These are phyloP conservation scores for Schizopygopsis malacanthus DNA, from an alignment of 2,797 vertebrate species.

Conservation along the genomic window DNA sequence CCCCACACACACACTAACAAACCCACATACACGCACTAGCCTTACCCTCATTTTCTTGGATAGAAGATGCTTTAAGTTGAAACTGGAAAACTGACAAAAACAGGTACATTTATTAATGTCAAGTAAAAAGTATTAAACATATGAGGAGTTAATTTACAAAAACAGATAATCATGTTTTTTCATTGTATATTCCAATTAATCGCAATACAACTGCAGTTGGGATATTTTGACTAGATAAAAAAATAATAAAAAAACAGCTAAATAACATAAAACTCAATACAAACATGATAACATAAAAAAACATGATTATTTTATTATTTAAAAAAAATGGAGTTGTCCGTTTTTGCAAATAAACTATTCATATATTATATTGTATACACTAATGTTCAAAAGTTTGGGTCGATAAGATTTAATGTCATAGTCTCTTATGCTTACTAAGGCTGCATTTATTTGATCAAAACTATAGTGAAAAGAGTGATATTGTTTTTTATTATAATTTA, in stretches of 20 bases:
- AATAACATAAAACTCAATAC: too few species aligned
- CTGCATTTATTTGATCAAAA: not conserved
- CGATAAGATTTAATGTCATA: not conserved
- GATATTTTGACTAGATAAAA: too few species aligned
- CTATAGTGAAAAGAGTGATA: not conserved
- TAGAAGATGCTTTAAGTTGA: not conserved
- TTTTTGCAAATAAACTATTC: too few species aligned
- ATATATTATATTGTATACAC: not conserved
- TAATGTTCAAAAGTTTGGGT: not conserved
- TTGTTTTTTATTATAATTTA: not conserved
- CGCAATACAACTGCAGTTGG: too few species aligned
- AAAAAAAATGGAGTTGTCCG: too few species aligned
- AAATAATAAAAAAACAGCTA: too few species aligned
- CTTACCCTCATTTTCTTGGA: conserved; percentile 17
- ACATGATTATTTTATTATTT: too few species aligned
- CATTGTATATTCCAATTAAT: too few species aligned
- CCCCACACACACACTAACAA: conserved; percentile 34
- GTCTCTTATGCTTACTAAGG: not conserved
- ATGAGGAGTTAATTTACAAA: too few species aligned
- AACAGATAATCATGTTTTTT: too few species aligned
- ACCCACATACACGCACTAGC: conserved; percentile 12
- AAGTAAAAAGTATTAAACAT: not conserved
- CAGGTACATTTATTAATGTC: not conserved
- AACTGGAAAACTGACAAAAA: not conserved
- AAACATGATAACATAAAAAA: too few species aligned